Base-by-base conservation (phyloP, 2,797 vertebrate genomes). In the Ceryle rudis region DNA sequence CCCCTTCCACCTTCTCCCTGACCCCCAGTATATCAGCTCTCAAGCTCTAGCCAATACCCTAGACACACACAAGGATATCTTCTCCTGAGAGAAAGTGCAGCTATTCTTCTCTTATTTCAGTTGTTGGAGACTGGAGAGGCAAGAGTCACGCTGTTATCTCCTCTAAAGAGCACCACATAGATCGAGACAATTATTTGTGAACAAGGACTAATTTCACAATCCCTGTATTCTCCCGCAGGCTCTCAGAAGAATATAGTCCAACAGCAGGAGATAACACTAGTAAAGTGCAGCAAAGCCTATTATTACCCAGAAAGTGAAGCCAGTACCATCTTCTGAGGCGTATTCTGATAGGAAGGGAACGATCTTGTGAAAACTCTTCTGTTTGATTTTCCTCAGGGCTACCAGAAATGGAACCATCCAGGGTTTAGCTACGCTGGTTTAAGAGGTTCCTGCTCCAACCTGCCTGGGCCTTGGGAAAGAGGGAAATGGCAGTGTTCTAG, bases 361-460 rank as follows among this genome's bases (percentile, higher is more conserved):
- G 77, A 83, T 64, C 9, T 11, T 52, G 54, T 67, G 61, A 84
- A 93, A 92, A 81, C 35, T 55, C 29, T 69, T 84, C 70, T 61
- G 39, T 74, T 83, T 78, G 69, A 67, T 96, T 95, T 94, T 92
- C 61, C 80, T 67, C 33, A 65, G 31, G n/a, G 79, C 64, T 82
- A 51, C 20, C 29, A 88, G 64, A 86, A 95, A 86, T 51, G 80
- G 80, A 90, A 73, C 60, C 86, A 85, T 65, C 81, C 66, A 73
- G 64, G 79, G 49, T 88, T 90, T 90, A 95, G 42, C 35, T 72
- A 77, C 14, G 39, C 42, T 35, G 42, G 55, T 90, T 93, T 82
- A 94, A 88, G 79, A 85, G 39, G 52, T 80, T 86, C 62, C 70
- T 49, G 54, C 49, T 91, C 26, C 52, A 70, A 42, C 16, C 23